A percentile compares a stretch with the other conserved stretches of the same genome.
Conservation (phyloP, 2,113 vertebrate species). For the Sebastes fasciatus region DNA sequence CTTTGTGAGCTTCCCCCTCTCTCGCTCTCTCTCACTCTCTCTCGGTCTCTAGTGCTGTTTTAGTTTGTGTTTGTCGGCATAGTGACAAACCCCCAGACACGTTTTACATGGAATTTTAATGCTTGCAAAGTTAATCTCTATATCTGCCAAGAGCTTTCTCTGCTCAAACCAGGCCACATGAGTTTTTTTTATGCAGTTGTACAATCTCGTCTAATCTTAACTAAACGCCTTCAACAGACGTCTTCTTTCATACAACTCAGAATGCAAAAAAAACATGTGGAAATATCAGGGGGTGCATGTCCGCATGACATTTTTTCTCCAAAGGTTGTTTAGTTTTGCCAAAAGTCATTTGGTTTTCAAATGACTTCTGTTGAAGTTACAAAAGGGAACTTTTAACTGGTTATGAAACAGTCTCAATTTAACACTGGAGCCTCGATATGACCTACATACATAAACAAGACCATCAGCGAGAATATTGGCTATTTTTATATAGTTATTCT, state of each 20-base stretch:
- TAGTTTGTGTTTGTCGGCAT: constrained; percentile 56
- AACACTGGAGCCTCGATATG: not conserved
- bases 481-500: not conserved
- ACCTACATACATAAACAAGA: not conserved
- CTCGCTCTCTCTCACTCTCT: not conserved
- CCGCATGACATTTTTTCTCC: not conserved
- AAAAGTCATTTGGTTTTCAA: not conserved
- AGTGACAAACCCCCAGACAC: constrained; percentile 59
- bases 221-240: constrained; percentile 32
- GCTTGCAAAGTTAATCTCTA: constrained; percentile 42
- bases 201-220: constrained; percentile 23
- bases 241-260: constrained; percentile 24
- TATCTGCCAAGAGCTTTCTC: constrained; percentile 44
- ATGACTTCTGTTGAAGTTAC: not conserved
- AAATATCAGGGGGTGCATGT: not conserved
- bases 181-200: constrained; percentile 19
- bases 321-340: not conserved
- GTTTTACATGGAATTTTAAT: constrained; percentile 46
- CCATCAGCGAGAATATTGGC: not conserved
- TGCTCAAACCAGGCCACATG: constrained; percentile 8
- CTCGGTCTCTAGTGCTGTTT: constrained; percentile 25
- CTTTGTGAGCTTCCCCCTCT: constrained; percentile 36
- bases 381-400: not conserved
- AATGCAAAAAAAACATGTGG: constrained; percentile 15
- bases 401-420: not conserved